A percentile compares a stretch with the other conserved stretches of the same genome.
Conservation (phyloP, 2,113 vertebrate species). For the Mus spicilegus region DNA sequence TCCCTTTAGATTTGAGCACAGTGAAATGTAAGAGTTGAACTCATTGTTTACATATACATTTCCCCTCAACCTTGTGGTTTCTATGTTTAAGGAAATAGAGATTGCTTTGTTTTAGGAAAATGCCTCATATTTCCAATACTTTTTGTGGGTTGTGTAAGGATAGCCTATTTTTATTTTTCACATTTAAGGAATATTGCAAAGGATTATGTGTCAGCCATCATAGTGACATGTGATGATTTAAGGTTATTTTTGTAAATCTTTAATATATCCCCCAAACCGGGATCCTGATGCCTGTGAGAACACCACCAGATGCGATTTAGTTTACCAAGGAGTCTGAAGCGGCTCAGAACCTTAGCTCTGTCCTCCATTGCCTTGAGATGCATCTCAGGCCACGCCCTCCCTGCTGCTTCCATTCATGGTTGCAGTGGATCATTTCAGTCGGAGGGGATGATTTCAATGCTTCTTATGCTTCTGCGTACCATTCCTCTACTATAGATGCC, state of each 20-base stretch:
- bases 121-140: conserved; percentile 57
- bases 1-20: conserved; percentile 45
- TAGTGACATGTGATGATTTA: neutral
- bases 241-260: conserved; percentile 44
- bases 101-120: conserved; percentile 69
- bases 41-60: conserved; percentile 48
- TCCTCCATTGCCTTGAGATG: neutral
- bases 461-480: neutral
- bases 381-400: no score
- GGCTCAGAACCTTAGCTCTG: no score
- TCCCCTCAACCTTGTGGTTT: conserved; percentile 47
- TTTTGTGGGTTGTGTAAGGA: conserved; percentile 49
- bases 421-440: neutral
- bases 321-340: neutral
- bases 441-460: neutral
- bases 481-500: neutral
- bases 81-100: conserved; percentile 62
- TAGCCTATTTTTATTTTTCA: conserved; percentile 56
- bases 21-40: conserved; percentile 69
- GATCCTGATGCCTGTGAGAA: neutral
- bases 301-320: neutral
- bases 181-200: conserved; percentile 36
- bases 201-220: conserved; percentile 14
- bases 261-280: neutral
- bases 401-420: neutral